Evolutionary conservation across 2,888 invertebrate species (phyloP), one percentile per base, ranked within the genome.

Genomic region (Synanthedon andrenaeformis): DNA sequence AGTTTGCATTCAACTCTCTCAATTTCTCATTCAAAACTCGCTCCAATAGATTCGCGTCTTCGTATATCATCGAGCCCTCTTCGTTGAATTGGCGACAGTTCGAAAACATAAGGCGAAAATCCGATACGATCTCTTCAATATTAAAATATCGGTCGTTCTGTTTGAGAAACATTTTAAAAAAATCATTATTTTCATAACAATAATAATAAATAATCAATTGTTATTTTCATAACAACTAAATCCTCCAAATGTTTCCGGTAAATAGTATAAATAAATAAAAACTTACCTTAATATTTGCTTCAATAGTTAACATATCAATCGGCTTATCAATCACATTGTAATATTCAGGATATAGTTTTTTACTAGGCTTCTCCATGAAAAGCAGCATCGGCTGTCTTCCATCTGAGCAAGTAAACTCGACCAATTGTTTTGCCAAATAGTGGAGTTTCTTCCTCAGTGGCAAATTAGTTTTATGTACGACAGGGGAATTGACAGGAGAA

Each of bases 21-120:
- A 96, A 89, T 75, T 95, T 96, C 56, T 95, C 94, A 74, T 92
- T 92, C 59, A 98, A 85, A 5, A 95, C 92, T 58, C 92, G 92
- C 72, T 98, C 97, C 54, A 99, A 86, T 35, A 93, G 91, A 68
- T 93, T 95, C 2, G 98, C 97, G 82, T 98, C 98, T 65, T 97
- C 96, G 69, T 96, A 98, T 62, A 99, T 97, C 74, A 94, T 92
- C 0, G 98, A 99, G 10, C 95, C 94, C 78, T 98, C 86, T 79
- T 99, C 98, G 75, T 99, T 99, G 79, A 96, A 99, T 63, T 95
- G 95, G 0, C 97, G 94, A 69, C 99, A 99, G 82, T 99, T 99
- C 55, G 93, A 92, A 80, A 99, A 99, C 98, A 99, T 98, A n/a
- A 97, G 87, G 61, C 94, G 89, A 67, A 93, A 93, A 74, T 98